Evolutionary conservation across 2,888 invertebrate genomes (phyloP).

Genomic region (Poecilobothrus nobilitatus): DNA sequence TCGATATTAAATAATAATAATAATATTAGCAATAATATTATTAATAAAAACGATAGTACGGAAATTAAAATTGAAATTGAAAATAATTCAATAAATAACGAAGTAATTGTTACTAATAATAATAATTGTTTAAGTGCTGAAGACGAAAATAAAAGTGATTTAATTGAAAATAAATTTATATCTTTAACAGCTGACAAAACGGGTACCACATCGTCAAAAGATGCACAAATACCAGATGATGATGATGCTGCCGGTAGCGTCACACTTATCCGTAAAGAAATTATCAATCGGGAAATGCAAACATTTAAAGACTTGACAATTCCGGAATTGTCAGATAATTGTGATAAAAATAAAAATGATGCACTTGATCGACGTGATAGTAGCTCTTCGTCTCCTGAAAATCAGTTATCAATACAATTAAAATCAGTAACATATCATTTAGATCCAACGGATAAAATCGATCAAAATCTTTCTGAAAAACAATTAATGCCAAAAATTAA

Average conservation of each 20-base stretch:
- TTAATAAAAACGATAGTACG: not conserved
- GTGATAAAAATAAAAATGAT: not conserved
- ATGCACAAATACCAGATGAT: not conserved
- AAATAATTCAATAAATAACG: not conserved
- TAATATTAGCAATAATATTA: not conserved
- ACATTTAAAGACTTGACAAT: not conserved
- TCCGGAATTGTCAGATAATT: not conserved
- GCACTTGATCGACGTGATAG: too few species aligned
- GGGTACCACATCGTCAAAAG: not conserved
- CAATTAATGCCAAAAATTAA: too few species aligned
- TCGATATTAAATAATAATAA: constrained; percentile 4
- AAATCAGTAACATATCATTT: constrained; percentile 1
- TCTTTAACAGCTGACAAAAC: not conserved
- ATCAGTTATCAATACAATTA: constrained; percentile 4
- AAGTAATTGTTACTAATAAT: not conserved
- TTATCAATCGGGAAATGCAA: not conserved
- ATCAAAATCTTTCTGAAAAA: too few species aligned
- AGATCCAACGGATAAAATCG: not conserved
- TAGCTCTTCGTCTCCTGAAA: not conserved
- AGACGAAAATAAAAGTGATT: not conserved
- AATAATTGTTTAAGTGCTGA: not conserved
- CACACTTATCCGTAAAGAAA: not conserved
- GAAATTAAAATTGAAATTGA: not conserved
- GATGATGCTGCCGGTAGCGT: not conserved
- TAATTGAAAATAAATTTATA: not conserved